Percentiles rank a stretch among this genome's conserved stretches.
phyloP scores from a whole-genome alignment of 2,888 invertebrate genomes.

The Oscheius sp. region DNA sequence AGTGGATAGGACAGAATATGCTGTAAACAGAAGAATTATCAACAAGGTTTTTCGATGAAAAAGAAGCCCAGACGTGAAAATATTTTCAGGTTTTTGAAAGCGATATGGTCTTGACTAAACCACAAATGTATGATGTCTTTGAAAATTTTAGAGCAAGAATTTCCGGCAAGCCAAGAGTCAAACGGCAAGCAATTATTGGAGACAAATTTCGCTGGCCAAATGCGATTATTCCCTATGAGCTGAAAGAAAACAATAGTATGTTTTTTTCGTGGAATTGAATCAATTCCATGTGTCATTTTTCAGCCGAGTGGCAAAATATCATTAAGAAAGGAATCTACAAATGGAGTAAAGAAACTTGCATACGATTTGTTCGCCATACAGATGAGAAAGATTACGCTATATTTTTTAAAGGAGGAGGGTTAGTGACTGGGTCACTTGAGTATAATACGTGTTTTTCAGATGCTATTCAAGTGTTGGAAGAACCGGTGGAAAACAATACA shows the following conservation, averaged over 20 bases:
- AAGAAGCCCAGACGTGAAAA: not conserved
- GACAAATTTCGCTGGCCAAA: constrained; percentile 55
- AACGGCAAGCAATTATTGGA: constrained; percentile 53
- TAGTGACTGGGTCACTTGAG: not conserved
- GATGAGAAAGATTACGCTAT: constrained; percentile 45
- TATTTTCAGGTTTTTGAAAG: constrained; percentile 48
- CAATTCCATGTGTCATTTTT: constrained; percentile 19
- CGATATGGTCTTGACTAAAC: constrained; percentile 51
- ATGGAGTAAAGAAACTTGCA: constrained; percentile 61
- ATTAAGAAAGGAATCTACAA: constrained; percentile 55
- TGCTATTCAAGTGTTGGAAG: constrained; percentile 65
- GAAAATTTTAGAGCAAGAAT: constrained; percentile 48
- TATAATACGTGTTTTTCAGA: constrained; percentile 39
- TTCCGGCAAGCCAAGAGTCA: constrained; percentile 41
- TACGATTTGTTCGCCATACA: constrained; percentile 48
- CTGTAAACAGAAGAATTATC: constrained; percentile 46
- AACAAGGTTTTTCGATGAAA: constrained; percentile 40
- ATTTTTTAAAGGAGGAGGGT: constrained; percentile 56
- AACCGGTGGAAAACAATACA: constrained; percentile 60
- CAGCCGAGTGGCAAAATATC: constrained; percentile 52
- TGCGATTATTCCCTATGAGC: constrained; percentile 49
- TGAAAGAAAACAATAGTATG: constrained; percentile 48
- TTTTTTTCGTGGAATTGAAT: not conserved
- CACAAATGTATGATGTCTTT: constrained; percentile 53
- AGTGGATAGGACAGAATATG: constrained; percentile 51